phyloP scores from a whole-genome alignment of 2,888 invertebrate species.

The Zygogramma bicolorata region DNA sequence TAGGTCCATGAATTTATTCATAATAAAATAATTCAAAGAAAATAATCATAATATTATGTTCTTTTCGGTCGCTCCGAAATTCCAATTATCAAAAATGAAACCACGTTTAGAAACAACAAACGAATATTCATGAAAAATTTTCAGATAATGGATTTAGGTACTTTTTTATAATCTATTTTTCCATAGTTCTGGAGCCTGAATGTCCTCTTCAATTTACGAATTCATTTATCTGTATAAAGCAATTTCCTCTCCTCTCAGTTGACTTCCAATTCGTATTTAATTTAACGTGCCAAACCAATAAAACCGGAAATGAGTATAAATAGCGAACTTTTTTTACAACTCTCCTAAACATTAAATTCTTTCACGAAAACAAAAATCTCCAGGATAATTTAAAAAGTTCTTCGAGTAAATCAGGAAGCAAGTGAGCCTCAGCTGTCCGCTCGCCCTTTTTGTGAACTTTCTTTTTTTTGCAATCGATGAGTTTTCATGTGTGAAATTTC shows the following conservation, averaged over 20 bases:
- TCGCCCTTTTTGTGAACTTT: conserved; percentile 24
- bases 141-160: not conserved
- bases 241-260: conserved; percentile 24
- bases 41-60: too few relatives aligned
- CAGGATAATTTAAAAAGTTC: conserved; percentile 39
- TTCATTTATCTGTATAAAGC: conserved; percentile 1
- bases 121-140: not conserved
- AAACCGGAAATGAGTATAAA: conserved; percentile 28
- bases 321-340: conserved; percentile 25
- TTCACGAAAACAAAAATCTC: conserved; percentile 29
- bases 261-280: conserved; percentile 17
- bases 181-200: not conserved
- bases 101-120: not conserved
- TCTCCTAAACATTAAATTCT: conserved; percentile 32
- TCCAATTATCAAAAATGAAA: too few relatives aligned
- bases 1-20: too few relatives aligned
- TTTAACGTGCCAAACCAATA: conserved; percentile 17
- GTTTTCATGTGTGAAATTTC: conserved; percentile 39
- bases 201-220: not conserved
- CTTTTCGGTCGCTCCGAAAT: too few relatives aligned
- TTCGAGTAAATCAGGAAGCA: conserved; percentile 35
- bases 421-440: conserved; percentile 30
- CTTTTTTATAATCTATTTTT: not conserved
- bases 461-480: conserved; percentile 28
- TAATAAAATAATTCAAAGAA: too few relatives aligned